phyloP scores from a whole-genome alignment of 2,888 invertebrate species.

The Yponomeuta evonymella region DNA sequence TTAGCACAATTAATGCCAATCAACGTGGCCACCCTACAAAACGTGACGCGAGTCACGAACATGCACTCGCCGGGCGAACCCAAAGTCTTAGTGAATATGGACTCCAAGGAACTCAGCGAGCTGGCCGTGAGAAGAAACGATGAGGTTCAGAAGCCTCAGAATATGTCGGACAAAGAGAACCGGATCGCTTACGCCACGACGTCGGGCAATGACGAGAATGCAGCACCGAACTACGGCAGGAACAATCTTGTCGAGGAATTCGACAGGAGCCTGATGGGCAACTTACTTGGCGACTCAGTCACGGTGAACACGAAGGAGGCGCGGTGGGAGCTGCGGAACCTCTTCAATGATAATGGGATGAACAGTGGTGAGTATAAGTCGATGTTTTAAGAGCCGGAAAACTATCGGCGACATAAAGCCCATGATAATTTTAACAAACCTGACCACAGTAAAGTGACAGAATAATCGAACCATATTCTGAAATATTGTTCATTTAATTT shows the following conservation, averaged over 20 bases:
- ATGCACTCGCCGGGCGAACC: constrained; percentile 71
- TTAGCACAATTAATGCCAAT: constrained; percentile 65
- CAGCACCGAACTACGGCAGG: constrained; percentile 45
- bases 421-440: too few species aligned
- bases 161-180: constrained; percentile 51
- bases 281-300: constrained; percentile 75
- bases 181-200: constrained; percentile 36
- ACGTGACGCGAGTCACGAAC: constrained; percentile 64
- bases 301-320: constrained; percentile 84
- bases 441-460: too few species aligned
- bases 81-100: constrained; percentile 64
- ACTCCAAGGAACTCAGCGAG: constrained; percentile 68
- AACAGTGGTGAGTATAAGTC: neutral
- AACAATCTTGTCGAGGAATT: constrained; percentile 69
- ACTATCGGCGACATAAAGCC: too few species aligned
- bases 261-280: constrained; percentile 66
- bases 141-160: constrained; percentile 39
- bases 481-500: too few species aligned
- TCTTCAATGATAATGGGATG: constrained; percentile 74
- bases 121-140: constrained; percentile 49
- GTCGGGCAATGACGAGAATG: constrained; percentile 42
- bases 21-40: constrained; percentile 61
- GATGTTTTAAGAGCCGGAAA: neutral
- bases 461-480: too few species aligned
- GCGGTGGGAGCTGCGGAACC: constrained; percentile 78